These are phyloP conservation scores for Dermochelys coriacea DNA, from an alignment of 2,797 vertebrate species.

Conservation along the genomic window DNA sequence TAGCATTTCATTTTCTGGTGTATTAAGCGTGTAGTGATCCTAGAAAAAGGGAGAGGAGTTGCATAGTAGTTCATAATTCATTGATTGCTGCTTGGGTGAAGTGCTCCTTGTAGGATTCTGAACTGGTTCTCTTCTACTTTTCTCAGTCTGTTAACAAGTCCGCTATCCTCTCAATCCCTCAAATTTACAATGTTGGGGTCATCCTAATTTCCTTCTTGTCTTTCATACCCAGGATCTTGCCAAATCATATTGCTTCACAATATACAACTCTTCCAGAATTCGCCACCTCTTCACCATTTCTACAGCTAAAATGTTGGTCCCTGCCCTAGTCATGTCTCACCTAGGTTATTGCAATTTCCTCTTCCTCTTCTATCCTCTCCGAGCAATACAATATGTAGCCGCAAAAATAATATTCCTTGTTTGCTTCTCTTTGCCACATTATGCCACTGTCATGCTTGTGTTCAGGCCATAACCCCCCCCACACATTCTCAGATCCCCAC, in stretches of 20 bases:
- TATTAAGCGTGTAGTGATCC: neutral
- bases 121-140: neutral
- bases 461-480: neutral
- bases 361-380: neutral
- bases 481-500: neutral
- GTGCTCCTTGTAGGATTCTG: neutral
- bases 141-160: neutral
- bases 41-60: neutral
- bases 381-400: accelerated
- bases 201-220: neutral
- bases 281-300: neutral
- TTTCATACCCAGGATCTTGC: neutral
- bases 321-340: neutral
- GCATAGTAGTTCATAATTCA: neutral
- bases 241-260: neutral
- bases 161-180: neutral
- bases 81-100: neutral
- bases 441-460: accelerated
- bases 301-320: neutral
- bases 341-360: neutral
- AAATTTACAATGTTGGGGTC: neutral
- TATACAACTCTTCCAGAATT: neutral
- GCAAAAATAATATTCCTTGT: neutral
- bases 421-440: neutral
- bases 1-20: neutral